phyloP scores from a whole-genome alignment of 2,888 invertebrate genomes.

The Enoplolaimus lenunculus region DNA sequence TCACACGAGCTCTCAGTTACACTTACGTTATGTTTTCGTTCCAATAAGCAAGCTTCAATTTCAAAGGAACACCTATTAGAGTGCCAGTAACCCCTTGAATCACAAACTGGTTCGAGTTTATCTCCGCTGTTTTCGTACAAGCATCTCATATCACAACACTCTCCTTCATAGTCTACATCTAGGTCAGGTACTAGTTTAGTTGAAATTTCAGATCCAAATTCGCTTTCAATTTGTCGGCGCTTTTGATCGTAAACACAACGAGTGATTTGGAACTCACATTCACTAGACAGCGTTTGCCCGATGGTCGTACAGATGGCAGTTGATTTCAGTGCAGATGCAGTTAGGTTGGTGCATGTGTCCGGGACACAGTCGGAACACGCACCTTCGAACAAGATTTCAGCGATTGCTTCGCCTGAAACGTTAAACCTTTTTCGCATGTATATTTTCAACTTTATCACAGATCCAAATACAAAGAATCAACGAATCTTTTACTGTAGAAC shows the following conservation, averaged over 20 bases:
- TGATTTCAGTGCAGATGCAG: no score
- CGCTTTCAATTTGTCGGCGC: background rate
- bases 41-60: constrained; percentile 8
- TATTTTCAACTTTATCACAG: no score
- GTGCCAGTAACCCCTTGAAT: constrained; percentile 9
- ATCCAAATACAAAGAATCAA: no score
- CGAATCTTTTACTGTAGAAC: no score
- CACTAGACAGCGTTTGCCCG: constrained; percentile 1
- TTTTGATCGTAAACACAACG: constrained; percentile 6
- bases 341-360: background rate
- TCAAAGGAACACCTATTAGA: background rate
- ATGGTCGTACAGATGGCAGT: background rate
- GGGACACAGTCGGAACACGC: background rate
- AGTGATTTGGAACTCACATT: constrained; percentile 11
- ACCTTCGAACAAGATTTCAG: constrained; percentile 3
- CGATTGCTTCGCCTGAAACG: background rate
- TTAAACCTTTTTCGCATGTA: no score
- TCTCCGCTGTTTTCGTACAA: background rate
- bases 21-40: background rate
- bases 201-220: background rate
- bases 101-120: constrained; percentile 3
- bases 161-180: background rate
- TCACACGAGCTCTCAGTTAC: background rate
- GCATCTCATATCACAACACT: background rate
- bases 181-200: background rate